Conservation (phyloP, 2,797 vertebrate species). For the Chaetodon trifasciatus region DNA sequence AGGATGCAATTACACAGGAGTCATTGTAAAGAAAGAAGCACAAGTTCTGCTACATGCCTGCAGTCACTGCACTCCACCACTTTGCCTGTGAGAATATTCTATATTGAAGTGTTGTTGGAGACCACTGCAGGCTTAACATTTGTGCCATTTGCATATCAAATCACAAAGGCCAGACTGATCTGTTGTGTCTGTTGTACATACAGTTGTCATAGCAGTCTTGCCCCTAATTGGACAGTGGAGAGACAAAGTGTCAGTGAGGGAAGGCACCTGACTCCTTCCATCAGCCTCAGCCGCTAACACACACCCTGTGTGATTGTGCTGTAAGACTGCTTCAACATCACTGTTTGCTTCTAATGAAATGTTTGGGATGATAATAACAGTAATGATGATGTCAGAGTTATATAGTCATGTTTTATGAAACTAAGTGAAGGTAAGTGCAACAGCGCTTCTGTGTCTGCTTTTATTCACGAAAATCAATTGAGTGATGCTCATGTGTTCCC, state of each 20-base stretch:
- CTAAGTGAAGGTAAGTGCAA: slow-evolving; percentile 46
- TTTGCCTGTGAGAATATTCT: not conserved
- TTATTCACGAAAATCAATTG: not conserved
- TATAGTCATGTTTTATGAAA: not conserved
- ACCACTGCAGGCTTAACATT: not conserved
- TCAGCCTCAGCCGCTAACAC: not conserved
- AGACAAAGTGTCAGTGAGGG: not conserved
- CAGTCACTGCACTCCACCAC: no score
- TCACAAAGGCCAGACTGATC: not conserved
- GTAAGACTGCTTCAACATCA: not conserved
- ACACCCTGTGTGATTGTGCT: slow-evolving; percentile 23
- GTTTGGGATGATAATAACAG: not conserved
- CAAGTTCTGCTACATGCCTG: not conserved
- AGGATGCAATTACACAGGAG: slow-evolving; percentile 25
- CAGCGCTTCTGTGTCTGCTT: slow-evolving; percentile 61
- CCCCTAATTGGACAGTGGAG: not conserved
- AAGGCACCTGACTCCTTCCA: not conserved
- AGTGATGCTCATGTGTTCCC: not conserved
- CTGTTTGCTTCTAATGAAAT: not conserved
- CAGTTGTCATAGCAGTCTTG: not conserved
- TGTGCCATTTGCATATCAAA: not conserved
- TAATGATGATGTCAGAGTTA: not conserved
- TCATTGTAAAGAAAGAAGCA: not conserved
- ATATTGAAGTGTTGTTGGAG: not conserved
- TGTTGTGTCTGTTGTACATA: not conserved